Base-by-base conservation (phyloP, 2,113 vertebrate species). In the Chitala chitala region DNA sequence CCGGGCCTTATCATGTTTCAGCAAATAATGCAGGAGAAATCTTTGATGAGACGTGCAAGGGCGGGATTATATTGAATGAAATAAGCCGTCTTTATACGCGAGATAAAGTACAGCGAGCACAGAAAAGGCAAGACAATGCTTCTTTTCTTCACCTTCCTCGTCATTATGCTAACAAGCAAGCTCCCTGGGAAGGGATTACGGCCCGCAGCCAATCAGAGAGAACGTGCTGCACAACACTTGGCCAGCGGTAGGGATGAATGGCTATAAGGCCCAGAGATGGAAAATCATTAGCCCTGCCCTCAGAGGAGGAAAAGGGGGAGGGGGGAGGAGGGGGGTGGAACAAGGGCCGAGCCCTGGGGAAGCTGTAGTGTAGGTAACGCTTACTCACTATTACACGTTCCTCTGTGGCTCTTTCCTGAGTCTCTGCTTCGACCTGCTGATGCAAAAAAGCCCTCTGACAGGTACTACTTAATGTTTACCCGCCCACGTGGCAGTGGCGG, bases 91-190 rank as follows among this genome's bases (percentile, higher is more conserved):
- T 76, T 83, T 87, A 90, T 89, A 79, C 85, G 87, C 81, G 73
- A 82, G 85, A 87, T 82, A 78, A 69, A 54, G 73, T 79, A 78
- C 54, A 76, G 80, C 22, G 50, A 81, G 82, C 68, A 33, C 26
- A 13, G 78, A 74, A 81, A 83, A 72, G 72, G 78, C 79, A 50
- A 81, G 75, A 83, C 85, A 87, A 87, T 86, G 82, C 80, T 85
- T 80, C 80, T 86, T 86, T 86, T 86, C 79, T 80, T 83, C 88
- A 87, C 81, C 77, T 87, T 89, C 84, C 87, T 77, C 89, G 86
- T 86, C 91, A 91, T 93, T 90, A 92, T 89, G 89, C 85, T 91
- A 91, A 91, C 87, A 89, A 89, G 87, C 63, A 82, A n/a, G 84
- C 88, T 81, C 53, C 85, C 87, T 89, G 90, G 85, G 89, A 88